A percentile compares a stretch with the other conserved stretches of the same genome.
Evolutionary conservation across 2,797 vertebrate species (phyloP).

Genomic region (Parotocinclus haroldoi): DNA sequence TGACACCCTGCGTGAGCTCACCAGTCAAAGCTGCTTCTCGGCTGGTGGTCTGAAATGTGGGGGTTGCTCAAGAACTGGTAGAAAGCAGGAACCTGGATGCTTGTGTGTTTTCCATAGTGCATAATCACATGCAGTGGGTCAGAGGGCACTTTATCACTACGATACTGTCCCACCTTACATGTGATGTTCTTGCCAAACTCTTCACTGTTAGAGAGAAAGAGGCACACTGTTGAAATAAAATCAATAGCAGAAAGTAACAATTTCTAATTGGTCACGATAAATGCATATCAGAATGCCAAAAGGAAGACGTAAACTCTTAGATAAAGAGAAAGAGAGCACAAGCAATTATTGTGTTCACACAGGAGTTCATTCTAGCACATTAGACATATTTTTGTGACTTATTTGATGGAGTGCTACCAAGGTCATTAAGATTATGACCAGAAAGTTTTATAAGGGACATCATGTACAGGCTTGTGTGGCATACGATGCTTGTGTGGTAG

Average conservation of each 20-base stretch:
- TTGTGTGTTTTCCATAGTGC: constrained; percentile 65
- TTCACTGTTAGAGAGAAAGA: constrained; percentile 60
- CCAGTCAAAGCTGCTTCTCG: constrained; percentile 72
- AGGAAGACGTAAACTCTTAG: constrained; percentile 1
- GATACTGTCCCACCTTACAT: constrained; percentile 68
- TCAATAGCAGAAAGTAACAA: too few relatives aligned
- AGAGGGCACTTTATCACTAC: constrained; percentile 62
- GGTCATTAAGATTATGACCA: too few relatives aligned
- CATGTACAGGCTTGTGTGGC: too few relatives aligned
- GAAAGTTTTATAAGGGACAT: too few relatives aligned
- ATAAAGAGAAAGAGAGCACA: too few relatives aligned
- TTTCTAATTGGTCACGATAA: constrained; percentile 28
- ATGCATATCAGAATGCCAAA: neutral
- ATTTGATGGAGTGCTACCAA: too few relatives aligned
- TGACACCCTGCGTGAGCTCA: constrained; percentile 46
- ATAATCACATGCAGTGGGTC: constrained; percentile 55
- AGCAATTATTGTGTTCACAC: too few relatives aligned
- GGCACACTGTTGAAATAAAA: neutral
- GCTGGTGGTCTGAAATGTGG: constrained; percentile 56
- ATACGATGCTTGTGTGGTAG: too few relatives aligned
- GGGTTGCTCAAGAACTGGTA: constrained; percentile 73
- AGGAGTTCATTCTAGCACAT: too few relatives aligned
- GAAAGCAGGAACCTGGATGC: constrained; percentile 43
- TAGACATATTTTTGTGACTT: too few relatives aligned
- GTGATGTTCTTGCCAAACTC: constrained; percentile 63